A percentile compares a stretch with the other conserved stretches of the same genome.
Conservation (phyloP, 2,113 vertebrate genomes). For the Apeltes quadracus region DNA sequence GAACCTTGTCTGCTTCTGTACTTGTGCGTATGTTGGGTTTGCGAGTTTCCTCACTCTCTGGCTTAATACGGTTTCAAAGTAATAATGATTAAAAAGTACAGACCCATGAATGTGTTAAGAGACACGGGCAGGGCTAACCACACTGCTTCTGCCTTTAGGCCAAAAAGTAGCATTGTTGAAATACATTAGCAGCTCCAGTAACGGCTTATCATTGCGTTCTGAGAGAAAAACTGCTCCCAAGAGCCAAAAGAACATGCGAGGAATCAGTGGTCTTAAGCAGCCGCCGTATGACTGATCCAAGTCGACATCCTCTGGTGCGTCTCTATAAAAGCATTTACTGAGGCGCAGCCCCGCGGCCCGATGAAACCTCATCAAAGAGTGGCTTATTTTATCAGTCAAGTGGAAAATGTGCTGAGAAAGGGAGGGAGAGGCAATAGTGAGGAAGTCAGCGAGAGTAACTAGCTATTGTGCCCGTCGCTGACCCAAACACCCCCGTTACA, state of each 20-base stretch:
- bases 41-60: neutral
- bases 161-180: constrained; percentile 21
- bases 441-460: constrained; percentile 73
- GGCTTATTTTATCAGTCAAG: constrained; percentile 79
- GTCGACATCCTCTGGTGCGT: constrained; percentile 69
- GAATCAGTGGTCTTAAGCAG: constrained; percentile 21
- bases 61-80: constrained; percentile 33
- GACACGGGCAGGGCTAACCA: constrained; percentile 3
- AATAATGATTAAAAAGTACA: constrained; percentile 30
- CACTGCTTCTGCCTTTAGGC: constrained; percentile 17
- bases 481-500: constrained; percentile 71
- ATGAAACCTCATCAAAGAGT: constrained; percentile 76
- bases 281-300: constrained; percentile 66
- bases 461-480: constrained; percentile 70
- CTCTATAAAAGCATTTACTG: constrained; percentile 75
- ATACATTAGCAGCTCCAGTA: neutral
- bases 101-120: constrained; percentile 3
- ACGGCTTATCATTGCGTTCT: constrained; percentile 24
- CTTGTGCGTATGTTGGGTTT: neutral
- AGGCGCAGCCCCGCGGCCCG: constrained; percentile 56
- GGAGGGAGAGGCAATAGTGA: constrained; percentile 60
- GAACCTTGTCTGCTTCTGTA: constrained; percentile 9
- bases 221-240: constrained; percentile 10
- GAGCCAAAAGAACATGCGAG: constrained; percentile 39
- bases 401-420: constrained; percentile 81